Percentiles rank a stretch among this genome's conserved stretches.
These are phyloP conservation scores for Cepaea nemoralis DNA, from an alignment of 1,140 invertebrate species.

Conservation along the genomic window DNA sequence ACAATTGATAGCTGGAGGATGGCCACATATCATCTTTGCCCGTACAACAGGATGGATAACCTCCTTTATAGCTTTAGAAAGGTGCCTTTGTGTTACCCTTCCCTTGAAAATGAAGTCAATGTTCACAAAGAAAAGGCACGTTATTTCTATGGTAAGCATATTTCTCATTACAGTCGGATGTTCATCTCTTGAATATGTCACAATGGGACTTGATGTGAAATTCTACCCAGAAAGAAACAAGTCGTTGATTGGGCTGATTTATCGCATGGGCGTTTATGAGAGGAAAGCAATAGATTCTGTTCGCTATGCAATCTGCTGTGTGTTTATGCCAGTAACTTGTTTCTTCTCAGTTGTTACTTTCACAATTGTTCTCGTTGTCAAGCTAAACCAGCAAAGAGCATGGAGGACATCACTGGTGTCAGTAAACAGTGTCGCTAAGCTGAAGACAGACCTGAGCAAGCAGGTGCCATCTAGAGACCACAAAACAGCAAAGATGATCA, in stretches of 20 bases:
- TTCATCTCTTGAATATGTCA: background rate
- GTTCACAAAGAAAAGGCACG: background rate
- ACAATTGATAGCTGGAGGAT: background rate
- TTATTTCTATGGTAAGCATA: background rate
- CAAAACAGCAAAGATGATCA: background rate
- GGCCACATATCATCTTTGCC: background rate
- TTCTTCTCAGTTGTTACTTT: background rate
- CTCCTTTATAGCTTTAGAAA: background rate
- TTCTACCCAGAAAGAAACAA: background rate
- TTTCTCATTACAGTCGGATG: background rate
- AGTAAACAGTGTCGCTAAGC: background rate
- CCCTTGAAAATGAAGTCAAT: background rate
- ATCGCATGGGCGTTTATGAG: background rate
- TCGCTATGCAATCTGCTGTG: background rate
- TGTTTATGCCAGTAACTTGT: background rate
- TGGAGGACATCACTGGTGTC: background rate
- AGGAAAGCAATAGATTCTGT: background rate
- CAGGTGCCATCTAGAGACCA: background rate
- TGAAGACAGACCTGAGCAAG: background rate
- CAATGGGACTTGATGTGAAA: background rate
- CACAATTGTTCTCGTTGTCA: background rate
- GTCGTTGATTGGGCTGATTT: background rate
- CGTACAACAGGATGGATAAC: conserved; percentile 11
- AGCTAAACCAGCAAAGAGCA: background rate
- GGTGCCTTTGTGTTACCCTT: conserved; percentile 1